These are phyloP conservation scores for Paraplagusia blochii DNA, from an alignment of 2,113 vertebrate genomes.

Conservation along the genomic window DNA sequence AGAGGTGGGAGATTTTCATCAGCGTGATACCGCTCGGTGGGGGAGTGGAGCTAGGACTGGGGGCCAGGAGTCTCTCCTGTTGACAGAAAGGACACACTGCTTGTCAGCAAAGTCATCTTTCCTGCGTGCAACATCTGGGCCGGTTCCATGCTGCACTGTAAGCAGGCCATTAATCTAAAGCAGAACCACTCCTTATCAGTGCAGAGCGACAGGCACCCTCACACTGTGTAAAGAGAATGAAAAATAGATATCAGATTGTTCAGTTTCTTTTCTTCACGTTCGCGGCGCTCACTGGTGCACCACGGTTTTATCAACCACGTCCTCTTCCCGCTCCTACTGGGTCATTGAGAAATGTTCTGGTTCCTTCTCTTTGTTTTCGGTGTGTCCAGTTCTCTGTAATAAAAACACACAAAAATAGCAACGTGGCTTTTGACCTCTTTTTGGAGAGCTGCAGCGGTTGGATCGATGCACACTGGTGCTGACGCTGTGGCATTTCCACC, in stretches of 20 bases:
- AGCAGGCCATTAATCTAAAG: slow-evolving; percentile 69
- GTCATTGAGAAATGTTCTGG: slow-evolving; percentile 42
- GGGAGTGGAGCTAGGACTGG: slow-evolving; percentile 41
- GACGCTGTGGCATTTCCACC: slow-evolving; percentile 62
- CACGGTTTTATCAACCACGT: slow-evolving; percentile 28
- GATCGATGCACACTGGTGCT: slow-evolving; percentile 52
- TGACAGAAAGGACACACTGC: slow-evolving; percentile 61
- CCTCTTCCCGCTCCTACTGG: slow-evolving; percentile 11
- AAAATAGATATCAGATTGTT: slow-evolving; percentile 48
- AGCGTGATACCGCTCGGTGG: slow-evolving; percentile 40
- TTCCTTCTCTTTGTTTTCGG: slow-evolving; percentile 1
- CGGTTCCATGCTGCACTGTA: slow-evolving; percentile 48
- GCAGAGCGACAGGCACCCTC: slow-evolving; percentile 48
- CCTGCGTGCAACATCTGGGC: slow-evolving; percentile 50
- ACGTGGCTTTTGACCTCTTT: slow-evolving; percentile 39
- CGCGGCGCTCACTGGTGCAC: slow-evolving; percentile 20
- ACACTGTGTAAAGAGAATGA: slow-evolving; percentile 43
- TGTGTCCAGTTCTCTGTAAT: slow-evolving; percentile 13
- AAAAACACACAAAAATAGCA: slow-evolving; percentile 34
- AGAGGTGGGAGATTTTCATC: slow-evolving; percentile 64
- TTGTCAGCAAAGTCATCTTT: slow-evolving; percentile 78
- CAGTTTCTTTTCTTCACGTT: slow-evolving; percentile 30
- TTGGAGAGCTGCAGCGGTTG: slow-evolving; percentile 26
- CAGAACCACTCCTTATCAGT: slow-evolving; percentile 53
- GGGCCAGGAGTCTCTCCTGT: slow-evolving; percentile 44